Evolutionary conservation across 2,113 vertebrate genomes (phyloP), one percentile per base, ranked within the genome.

Genomic region (Chinchilla lanigera): DNA sequence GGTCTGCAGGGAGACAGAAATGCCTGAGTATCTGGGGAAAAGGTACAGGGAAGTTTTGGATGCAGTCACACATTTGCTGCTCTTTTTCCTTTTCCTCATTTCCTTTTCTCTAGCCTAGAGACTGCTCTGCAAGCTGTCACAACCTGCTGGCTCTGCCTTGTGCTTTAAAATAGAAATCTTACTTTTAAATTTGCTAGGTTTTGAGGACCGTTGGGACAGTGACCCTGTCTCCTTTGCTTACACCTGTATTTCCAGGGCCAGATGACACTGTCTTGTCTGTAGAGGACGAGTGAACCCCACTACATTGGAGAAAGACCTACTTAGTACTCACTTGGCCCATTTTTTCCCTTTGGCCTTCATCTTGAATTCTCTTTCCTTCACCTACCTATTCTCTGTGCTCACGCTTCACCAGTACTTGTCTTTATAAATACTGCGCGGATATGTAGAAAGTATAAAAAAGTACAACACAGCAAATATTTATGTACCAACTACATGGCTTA

Each of bases 101-200:
- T 93, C 41, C 93, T 56, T 44, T 84, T 87, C 93, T 93, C 71
- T 33, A 84, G 71, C 26, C 47, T 75, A 4, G 33, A 93, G 82
- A 90, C 24, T 78, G 69, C 82, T 75, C 22, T 69, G 77, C 69
- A 81, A 35, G 30, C 35, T 26, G 16, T 69, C 30, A 56, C 60
- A 77, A 38, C 28, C 78, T 89, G n/a, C 7, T 75, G 38, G 58
- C 12, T 81, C 30, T 47, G 58, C 83, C 71, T 77, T n/a, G 20
- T 12, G n/a, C n/a, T 44, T 92, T 44, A 28, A 60, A 90, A 88
- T 28, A 60, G 22, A 60, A 67, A 44, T 50, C 44, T 82, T 56
- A 44, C 44, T 78, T 92, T 92, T 33, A 41, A 33, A 38, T 73
- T 52, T 61, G 52, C 54, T 91, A 26, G 69, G 47, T 38, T 90